phyloP scores from a whole-genome alignment of 2,113 vertebrate genomes.

The Pleuronectes platessa region DNA sequence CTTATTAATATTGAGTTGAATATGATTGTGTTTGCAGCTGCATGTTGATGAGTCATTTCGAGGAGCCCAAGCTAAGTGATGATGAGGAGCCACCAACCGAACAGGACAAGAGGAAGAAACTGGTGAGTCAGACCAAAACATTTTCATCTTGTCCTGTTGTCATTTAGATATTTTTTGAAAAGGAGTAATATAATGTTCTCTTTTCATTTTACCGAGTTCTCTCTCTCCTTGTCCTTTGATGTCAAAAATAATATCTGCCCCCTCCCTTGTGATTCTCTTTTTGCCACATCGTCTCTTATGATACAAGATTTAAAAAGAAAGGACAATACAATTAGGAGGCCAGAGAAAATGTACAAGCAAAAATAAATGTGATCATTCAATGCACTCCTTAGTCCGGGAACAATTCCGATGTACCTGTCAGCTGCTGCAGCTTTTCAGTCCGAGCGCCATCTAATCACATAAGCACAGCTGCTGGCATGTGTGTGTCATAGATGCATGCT shows the following conservation, averaged over 20 bases:
- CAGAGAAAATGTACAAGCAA: not conserved
- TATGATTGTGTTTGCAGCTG: conserved; percentile 85
- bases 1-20: conserved; percentile 69
- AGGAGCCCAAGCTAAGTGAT: conserved; percentile 91
- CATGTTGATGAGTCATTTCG: conserved; percentile 93
- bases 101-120: conserved; percentile 97
- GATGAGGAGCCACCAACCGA: conserved; percentile 96
- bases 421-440: conserved; percentile 7
- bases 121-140: conserved; percentile 79
- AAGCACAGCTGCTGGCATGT: not conserved
- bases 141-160: not conserved
- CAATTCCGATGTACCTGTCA: conserved; percentile 8
- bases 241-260: not conserved
- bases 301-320: not conserved
- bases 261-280: not conserved
- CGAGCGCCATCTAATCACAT: not conserved
- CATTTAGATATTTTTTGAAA: conserved; percentile 1
- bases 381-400: not conserved
- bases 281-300: not conserved
- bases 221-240: not conserved
- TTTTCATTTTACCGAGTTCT: not conserved
- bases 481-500: conserved; percentile 1
- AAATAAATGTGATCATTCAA: conserved; percentile 11
- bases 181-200: not conserved
- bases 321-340: not conserved